Base-by-base conservation (phyloP, 2,797 vertebrate species). In the Myiotriccus ornatus region DNA sequence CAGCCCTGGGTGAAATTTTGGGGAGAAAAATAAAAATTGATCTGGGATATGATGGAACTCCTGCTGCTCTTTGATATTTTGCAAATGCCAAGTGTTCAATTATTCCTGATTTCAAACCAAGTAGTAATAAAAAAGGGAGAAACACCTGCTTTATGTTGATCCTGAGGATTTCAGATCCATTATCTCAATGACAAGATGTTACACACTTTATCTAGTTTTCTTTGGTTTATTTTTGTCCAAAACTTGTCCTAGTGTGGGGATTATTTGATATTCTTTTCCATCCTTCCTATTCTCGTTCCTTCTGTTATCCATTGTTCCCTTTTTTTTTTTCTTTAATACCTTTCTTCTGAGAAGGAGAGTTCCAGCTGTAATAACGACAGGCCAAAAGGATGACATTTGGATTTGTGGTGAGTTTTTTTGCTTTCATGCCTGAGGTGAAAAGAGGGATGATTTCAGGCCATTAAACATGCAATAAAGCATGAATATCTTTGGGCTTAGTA, bases 381-480 rank as follows among this genome's bases (percentile, higher is more conserved):
- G 17, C 11, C 34, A 53, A 89, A 87, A 80, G 25, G 43, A 37
- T 69, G 24, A 37, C 21, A 16, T 84, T 88, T 81, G 73, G 39
- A 69, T 81, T 83, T 76, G 62, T 84, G 39, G 0, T 25, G 19
- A 35, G 24, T 13, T 43, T 69, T 37, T 56, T 79, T 68, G 14
- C 56, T n/a, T 71, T 7, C 2, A 0, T 73, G 37, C 60, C 79
- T 63, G 67, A 82, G 68, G 63, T 76, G 55, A 57, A 59, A 81
- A 30, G 57, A 87, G 34, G 32, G 37, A 71, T 78, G 37, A 89
- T 87, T 91, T 95, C 78, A 83, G 53, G 50, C 68, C 46, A 56
- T 67, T 74, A 89, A 92, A 63, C 34, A 23, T 74, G 71, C 34
- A 93, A 74, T 68, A 67, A 65, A 64, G 32, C 60, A 67, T 80